Evolutionary conservation across 2,888 invertebrate species (phyloP).

Genomic region (Prosopocoilus inquinatus): DNA sequence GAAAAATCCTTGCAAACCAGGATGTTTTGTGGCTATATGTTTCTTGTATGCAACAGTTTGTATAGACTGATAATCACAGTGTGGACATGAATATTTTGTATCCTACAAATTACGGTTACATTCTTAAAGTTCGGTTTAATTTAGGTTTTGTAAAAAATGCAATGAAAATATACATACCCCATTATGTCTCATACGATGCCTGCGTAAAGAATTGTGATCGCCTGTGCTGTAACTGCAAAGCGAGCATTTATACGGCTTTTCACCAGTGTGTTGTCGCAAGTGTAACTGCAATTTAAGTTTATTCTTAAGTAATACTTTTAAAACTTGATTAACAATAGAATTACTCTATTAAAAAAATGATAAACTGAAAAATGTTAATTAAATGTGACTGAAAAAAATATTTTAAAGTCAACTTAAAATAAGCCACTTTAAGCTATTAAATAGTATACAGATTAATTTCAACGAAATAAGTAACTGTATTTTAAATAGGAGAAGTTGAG

Average conservation of each 20-base stretch:
- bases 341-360: too few species aligned
- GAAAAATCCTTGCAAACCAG: slow-evolving; percentile 53
- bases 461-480: too few species aligned
- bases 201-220: slow-evolving; percentile 72
- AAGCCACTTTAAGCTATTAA: too few species aligned
- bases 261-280: slow-evolving; percentile 72
- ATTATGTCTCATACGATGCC: slow-evolving; percentile 63
- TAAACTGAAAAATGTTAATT: too few species aligned
- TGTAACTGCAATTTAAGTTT: slow-evolving; percentile 57
- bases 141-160: neutral
- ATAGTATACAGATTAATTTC: too few species aligned
- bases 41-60: slow-evolving; percentile 67
- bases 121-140: neutral
- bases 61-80: slow-evolving; percentile 68
- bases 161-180: slow-evolving; percentile 41
- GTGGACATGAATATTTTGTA: slow-evolving; percentile 59
- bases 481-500: too few species aligned
- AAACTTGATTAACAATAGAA: slow-evolving; percentile 5
- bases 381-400: too few species aligned
- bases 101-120: slow-evolving; percentile 30
- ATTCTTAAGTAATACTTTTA: too few species aligned
- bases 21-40: slow-evolving; percentile 59
- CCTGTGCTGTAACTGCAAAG: slow-evolving; percentile 68
- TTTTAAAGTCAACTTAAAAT: too few species aligned
- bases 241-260: slow-evolving; percentile 72